These are phyloP conservation scores for Mustelus asterias DNA, from an alignment of 2,113 vertebrate genomes.

Conservation along the genomic window DNA sequence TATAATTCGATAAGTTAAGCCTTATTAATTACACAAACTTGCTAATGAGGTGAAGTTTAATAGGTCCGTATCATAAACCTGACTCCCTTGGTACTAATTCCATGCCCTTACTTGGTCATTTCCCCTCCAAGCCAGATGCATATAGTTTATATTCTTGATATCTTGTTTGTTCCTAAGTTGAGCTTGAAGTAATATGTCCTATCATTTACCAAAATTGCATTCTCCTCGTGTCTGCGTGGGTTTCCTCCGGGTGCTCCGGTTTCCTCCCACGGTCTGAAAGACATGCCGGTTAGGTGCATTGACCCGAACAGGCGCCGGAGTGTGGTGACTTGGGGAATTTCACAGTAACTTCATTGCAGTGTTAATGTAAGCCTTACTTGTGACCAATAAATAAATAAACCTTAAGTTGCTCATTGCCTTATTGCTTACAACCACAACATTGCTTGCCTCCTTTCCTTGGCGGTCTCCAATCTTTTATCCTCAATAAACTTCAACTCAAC, in stretches of 20 bases:
- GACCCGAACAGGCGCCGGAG: no score
- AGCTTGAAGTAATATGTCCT: background rate
- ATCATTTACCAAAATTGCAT: background rate
- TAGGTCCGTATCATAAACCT: background rate
- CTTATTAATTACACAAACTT: no score
- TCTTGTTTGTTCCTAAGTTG: background rate
- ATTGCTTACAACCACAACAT: background rate
- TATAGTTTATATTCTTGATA: constrained; percentile 8
- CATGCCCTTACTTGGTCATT: background rate
- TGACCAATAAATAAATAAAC: no score
- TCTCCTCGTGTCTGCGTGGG: no score
- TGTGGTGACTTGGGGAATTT: no score
- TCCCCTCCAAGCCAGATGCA: background rate
- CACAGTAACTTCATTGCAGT: no score
- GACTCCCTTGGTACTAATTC: background rate
- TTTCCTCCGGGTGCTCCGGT: no score
- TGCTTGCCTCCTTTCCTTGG: background rate
- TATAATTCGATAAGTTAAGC: no score
- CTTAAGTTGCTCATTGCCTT: background rate
- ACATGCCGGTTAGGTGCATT: no score
- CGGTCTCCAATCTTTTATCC: background rate
- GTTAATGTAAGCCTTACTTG: no score
- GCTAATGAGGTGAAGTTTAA: no score
- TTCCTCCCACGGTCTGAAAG: no score
- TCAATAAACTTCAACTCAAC: background rate